These are phyloP conservation scores for Asbolus verrucosus DNA, from an alignment of 1,140 invertebrate species.

Conservation along the genomic window DNA sequence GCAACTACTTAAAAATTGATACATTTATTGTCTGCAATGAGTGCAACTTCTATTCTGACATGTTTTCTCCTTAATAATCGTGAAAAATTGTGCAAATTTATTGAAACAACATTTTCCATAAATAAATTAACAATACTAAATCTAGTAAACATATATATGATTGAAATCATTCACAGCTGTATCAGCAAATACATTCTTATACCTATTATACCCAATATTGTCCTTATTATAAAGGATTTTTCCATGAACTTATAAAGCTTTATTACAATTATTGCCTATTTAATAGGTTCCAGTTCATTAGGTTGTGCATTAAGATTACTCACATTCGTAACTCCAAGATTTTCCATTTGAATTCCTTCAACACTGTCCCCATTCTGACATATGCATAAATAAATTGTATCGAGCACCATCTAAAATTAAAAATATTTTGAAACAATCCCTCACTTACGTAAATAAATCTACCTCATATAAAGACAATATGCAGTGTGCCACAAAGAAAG, in stretches of 20 bases:
- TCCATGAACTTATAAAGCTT: too few relatives aligned
- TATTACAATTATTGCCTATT: too few relatives aligned
- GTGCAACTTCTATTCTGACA: background rate
- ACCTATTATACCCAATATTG: too few relatives aligned
- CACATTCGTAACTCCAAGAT: conserved; percentile 68
- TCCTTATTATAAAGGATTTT: too few relatives aligned
- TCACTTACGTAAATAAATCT: conserved; percentile 52
- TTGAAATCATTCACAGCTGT: too few relatives aligned
- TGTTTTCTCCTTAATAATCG: too few relatives aligned
- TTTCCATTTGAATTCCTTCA: conserved; percentile 63
- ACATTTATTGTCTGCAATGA: background rate
- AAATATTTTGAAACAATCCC: too few relatives aligned
- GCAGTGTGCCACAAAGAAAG: conserved; percentile 93
- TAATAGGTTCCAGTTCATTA: conserved; percentile 59
- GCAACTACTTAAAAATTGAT: background rate
- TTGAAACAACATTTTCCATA: too few relatives aligned
- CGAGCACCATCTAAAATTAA: conserved; percentile 87
- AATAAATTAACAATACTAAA: too few relatives aligned
- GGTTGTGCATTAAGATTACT: conserved; percentile 63
- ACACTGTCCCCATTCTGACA: conserved; percentile 80
- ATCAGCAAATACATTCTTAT: too few relatives aligned
- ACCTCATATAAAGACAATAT: conserved; percentile 95
- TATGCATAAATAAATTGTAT: conserved; percentile 94
- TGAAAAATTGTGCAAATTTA: too few relatives aligned
- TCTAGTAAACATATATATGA: too few relatives aligned